These are phyloP conservation scores for Megalonaias nervosa DNA, from an alignment of 1,140 invertebrate genomes.

Conservation along the genomic window DNA sequence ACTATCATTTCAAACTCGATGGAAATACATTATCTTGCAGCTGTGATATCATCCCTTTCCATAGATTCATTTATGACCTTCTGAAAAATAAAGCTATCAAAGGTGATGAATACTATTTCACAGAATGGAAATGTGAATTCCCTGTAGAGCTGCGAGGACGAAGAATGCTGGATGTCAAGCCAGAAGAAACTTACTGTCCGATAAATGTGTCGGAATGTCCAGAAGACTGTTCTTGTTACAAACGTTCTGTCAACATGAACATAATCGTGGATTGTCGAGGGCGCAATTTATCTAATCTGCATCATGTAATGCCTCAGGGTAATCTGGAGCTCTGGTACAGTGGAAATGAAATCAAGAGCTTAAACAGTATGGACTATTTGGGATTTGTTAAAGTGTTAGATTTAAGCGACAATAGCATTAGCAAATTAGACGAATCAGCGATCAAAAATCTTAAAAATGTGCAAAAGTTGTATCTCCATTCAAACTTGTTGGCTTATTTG, in stretches of 20 bases:
- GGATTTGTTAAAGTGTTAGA: constrained; percentile 17
- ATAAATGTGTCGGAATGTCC: constrained; percentile 36
- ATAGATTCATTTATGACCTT: constrained; percentile 30
- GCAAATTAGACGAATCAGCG: constrained; percentile 14
- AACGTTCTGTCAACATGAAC: constrained; percentile 33
- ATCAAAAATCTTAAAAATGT: constrained; percentile 30
- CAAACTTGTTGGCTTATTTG: constrained; percentile 44
- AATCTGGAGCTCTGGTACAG: constrained; percentile 49
- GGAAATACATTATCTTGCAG: constrained; percentile 45
- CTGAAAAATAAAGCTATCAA: constrained; percentile 11
- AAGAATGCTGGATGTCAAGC: constrained; percentile 26
- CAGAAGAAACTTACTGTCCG: constrained; percentile 49
- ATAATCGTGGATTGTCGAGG: constrained; percentile 53
- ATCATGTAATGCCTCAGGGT: constrained; percentile 32
- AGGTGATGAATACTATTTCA: constrained; percentile 47
- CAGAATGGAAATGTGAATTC: constrained; percentile 44
- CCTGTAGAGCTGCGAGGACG: constrained; percentile 40
- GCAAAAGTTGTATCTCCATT: constrained; percentile 36
- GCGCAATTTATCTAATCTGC: constrained; percentile 23
- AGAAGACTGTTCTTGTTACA: constrained; percentile 39
- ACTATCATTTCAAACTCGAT: constrained; percentile 46
- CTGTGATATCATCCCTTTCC: constrained; percentile 46
- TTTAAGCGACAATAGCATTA: constrained; percentile 38
- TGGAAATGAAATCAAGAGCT: constrained; percentile 42
- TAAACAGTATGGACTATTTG: constrained; percentile 15